Evolutionary conservation across 1,140 invertebrate species (phyloP), one percentile per base, ranked within the genome.

Genomic region (Bombus terrestris): DNA sequence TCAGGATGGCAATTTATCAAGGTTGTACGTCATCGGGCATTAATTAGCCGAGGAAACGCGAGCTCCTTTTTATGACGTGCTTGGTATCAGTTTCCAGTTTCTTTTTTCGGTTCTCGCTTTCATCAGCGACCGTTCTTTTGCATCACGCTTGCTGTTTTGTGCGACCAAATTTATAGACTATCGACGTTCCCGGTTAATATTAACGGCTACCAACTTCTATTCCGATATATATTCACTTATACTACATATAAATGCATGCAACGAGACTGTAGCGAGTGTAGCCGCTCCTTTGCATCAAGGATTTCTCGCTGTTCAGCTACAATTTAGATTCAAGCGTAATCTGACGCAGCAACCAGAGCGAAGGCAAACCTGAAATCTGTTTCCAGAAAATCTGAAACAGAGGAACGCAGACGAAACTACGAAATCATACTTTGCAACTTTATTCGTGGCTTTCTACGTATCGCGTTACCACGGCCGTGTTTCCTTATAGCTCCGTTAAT

Each of bases 141-240:
- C 53, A 68, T 76, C 32, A 12, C 9, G 59, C 28, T 13, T 47
- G 39, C 71, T 79, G 83, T 89, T 88, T 91, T 57, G 83, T 64
- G 15, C 66, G n/a, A 13, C 47, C 13, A 86, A 88, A 91, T 91
- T 91, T 91, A 88, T 88, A 69, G n/a, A 18, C 75, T 89, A 89
- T 88, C 83, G 90, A 88, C 81, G 64, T 68, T n/a, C 37, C 80
- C 18, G 62, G 83, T 91, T 91, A 68, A 86, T 88, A 91, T 91
- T 89, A 91, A 91, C 86, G 85, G 71, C 64, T 53, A 74, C 69
- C 72, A 78, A 66, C 41, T n/a, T 41, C 71, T 43, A 22, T 35
- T 43, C 62, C n/a, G 22, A 39, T 69, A 25, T 25, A 37, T 35
- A 62, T 35, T 41, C 28, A 13, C 43, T 62, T 66, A 76, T 5